A percentile compares a stretch with the other conserved stretches of the same genome.
These are phyloP conservation scores for Acholoe squamosa DNA, from an alignment of 2,888 invertebrate species.

Conservation along the genomic window DNA sequence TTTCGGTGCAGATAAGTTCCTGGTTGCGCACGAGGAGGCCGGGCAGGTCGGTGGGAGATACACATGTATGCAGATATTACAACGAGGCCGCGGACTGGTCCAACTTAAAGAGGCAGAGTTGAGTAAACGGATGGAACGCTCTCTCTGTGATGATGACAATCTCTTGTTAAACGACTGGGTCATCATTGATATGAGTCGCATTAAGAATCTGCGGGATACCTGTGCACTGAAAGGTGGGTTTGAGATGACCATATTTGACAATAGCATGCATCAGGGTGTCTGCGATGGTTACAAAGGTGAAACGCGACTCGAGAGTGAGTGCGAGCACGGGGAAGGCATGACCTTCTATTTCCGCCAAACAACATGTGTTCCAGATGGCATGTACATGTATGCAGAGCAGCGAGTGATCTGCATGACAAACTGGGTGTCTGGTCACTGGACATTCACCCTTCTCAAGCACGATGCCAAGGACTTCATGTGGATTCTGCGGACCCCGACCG, in stretches of 20 bases:
- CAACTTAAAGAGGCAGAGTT: constrained; percentile 65
- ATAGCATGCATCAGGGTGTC: constrained; percentile 47
- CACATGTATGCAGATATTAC: constrained; percentile 65
- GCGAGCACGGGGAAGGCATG: constrained; percentile 67
- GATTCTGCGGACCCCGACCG: constrained; percentile 68
- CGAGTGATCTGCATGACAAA: constrained; percentile 67
- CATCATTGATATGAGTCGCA: constrained; percentile 64
- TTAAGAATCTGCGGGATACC: not conserved
- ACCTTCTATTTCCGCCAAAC: constrained; percentile 69
- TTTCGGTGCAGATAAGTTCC: constrained; percentile 59
- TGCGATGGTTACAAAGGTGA: constrained; percentile 68
- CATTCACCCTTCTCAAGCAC: constrained; percentile 67
- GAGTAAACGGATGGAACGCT: not conserved
- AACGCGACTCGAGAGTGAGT: constrained; percentile 70
- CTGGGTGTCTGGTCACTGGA: constrained; percentile 67
- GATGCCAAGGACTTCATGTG: constrained; percentile 66
- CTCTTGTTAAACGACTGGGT: constrained; percentile 67
- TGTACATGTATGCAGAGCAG: constrained; percentile 69
- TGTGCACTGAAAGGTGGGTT: constrained; percentile 69
- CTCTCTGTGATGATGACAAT: constrained; percentile 59
- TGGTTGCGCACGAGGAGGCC: constrained; percentile 66
- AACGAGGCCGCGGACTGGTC: constrained; percentile 64
- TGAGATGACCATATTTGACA: constrained; percentile 67
- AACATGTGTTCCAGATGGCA: constrained; percentile 68
- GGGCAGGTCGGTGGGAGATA: constrained; percentile 53